A percentile compares a stretch with the other conserved stretches of the same genome.
Conservation (phyloP, 1,140 invertebrate species). For the Hesperophylax magnus region DNA sequence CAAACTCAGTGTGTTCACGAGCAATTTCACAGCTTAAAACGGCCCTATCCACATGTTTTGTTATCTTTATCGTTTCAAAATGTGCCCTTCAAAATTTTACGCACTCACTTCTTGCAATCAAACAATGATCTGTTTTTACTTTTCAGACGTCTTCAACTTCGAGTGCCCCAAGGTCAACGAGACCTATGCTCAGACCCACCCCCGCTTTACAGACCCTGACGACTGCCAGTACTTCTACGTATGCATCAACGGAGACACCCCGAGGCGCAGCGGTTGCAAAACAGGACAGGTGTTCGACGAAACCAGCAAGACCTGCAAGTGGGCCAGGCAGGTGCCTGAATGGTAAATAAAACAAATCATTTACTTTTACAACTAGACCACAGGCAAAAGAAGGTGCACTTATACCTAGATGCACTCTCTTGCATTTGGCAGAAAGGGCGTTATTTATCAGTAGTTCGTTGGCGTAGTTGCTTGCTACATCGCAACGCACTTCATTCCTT, state of each 20-base stretch:
- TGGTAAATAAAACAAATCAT: slow-evolving; percentile 75
- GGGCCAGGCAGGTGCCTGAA: slow-evolving; percentile 91
- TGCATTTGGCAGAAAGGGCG: neutral
- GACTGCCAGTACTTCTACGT: slow-evolving; percentile 95
- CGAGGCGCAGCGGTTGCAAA: slow-evolving; percentile 88
- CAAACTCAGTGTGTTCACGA: too few species aligned
- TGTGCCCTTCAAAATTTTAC: too few species aligned
- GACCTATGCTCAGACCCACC: slow-evolving; percentile 81
- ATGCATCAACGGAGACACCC: slow-evolving; percentile 88
- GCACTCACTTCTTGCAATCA: neutral
- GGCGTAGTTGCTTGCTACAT: too few species aligned
- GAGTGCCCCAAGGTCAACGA: slow-evolving; percentile 86
- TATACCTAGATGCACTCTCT: neutral
- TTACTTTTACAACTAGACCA: neutral
- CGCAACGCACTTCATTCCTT: too few species aligned
- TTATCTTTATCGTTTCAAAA: too few species aligned
- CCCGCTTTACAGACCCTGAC: slow-evolving; percentile 88
- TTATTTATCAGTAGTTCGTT: too few species aligned
- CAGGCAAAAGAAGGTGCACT: too few species aligned
- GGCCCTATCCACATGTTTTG: too few species aligned
- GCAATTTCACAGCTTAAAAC: too few species aligned
- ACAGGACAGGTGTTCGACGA: slow-evolving; percentile 94
- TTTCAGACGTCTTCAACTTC: slow-evolving; percentile 84
- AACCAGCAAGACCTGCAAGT: slow-evolving; percentile 84
- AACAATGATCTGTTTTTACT: neutral